Conservation (phyloP, 2,113 vertebrate species). For the Bungarus multicinctus region DNA sequence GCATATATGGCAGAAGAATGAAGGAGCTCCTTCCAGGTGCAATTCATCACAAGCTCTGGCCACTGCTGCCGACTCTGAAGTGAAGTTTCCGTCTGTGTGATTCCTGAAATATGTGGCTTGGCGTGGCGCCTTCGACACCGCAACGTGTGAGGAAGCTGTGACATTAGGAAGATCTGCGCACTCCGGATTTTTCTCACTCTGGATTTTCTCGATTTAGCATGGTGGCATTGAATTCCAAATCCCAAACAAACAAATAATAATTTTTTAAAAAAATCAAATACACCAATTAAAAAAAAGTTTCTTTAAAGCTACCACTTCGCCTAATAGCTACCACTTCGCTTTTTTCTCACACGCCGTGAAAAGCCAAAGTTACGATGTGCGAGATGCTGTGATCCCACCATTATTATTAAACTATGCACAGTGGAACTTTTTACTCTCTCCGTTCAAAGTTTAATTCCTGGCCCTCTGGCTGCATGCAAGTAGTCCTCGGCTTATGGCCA, state of each 20-base stretch:
- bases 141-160: neutral
- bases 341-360: neutral
- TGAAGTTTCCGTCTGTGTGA: neutral
- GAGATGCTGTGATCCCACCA: too few species aligned
- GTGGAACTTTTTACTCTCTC: neutral
- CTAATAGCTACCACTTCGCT: too few species aligned
- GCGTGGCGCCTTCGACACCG: neutral
- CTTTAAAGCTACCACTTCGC: too few species aligned
- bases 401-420: neutral
- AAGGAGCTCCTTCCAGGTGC: neutral
- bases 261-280: too few species aligned
- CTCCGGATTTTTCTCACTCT: neutral
- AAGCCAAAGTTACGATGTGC: neutral
- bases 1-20: neutral
- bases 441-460: neutral
- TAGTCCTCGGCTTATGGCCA: neutral
- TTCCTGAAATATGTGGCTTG: neutral
- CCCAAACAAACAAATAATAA: too few species aligned
- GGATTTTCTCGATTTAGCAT: too few species aligned
- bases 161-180: neutral
- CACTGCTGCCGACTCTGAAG: neutral
- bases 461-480: neutral
- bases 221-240: too few species aligned
- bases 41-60: neutral
- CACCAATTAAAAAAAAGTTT: too few species aligned